Base-by-base conservation (phyloP, 1,140 invertebrate genomes). In the Aphis craccivora region DNA sequence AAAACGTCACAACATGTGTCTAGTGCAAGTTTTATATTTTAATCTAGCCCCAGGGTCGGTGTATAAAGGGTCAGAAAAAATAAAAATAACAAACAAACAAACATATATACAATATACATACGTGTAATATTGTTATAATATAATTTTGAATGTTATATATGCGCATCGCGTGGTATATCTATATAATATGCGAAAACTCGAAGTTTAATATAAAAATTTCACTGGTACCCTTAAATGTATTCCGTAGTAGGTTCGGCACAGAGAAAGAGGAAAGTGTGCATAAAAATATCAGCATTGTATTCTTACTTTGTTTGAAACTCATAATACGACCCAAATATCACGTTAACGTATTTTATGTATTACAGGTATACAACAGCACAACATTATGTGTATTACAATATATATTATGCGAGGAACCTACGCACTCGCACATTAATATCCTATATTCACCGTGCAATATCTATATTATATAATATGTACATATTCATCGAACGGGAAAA, bases 21-120 rank as follows among this genome's bases (percentile, higher is more conserved):
- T 87, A 87, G n/a, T 48, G 86, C 14, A 20, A 48, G 86, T 87
- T 87, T 87, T 48, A 48, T 87, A 87, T 48, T n/a, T 48, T 48
- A 48, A 48, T 87, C 30, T 87, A 48, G 30, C 45, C 43, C 7
- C 86, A n/a, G 86, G 45, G 43, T 87, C 84, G 25, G 30, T 0
- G 37, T n/a, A 23, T 87, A 35, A 18, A 30, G 84, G 84, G 43
- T 87, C 84, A 45, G 14, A 18, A 48, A 87, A 87, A 87, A 48
- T 18, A 76, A n/a, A 76, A 76, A 60, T 25, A 60, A 60, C 5
- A 76, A 76, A 76, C 14, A 67, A 67, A 67, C 60, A 67, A 67
- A 67, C 60, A 81, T 20, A 37, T 18, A 35, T 37, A n/a, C 5
- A 20, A 37, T 5, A n/a, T 4, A n/a, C 40, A 14, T 45, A n/a